phyloP scores from a whole-genome alignment of 2,113 vertebrate genomes.

The Ptyas mucosa region DNA sequence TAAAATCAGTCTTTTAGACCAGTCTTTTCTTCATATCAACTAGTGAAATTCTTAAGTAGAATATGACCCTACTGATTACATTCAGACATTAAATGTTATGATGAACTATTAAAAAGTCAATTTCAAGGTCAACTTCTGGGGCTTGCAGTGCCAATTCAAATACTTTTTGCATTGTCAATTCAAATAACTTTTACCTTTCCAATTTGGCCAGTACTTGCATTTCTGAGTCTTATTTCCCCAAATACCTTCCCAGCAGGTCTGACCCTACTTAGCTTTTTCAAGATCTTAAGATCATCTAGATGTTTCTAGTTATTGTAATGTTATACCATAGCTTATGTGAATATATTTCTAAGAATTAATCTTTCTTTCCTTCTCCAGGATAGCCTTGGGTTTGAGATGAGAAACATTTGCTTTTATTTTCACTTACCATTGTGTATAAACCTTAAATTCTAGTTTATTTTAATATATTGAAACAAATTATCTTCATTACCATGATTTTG shows the following conservation, averaged over 20 bases:
- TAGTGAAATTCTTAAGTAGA: not conserved
- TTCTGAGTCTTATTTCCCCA: not conserved
- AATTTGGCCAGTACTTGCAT: not conserved
- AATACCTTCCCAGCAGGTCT: not conserved
- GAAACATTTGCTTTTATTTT: not conserved
- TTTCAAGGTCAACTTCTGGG: not conserved
- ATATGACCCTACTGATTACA: not conserved
- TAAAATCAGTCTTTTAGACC: no score
- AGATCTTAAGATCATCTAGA: not conserved
- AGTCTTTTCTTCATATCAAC: no score
- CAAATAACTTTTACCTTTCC: not conserved
- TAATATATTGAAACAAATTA: not conserved
- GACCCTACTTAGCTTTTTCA: not conserved
- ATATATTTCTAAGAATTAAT: not conserved
- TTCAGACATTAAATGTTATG: not conserved
- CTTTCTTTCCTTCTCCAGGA: not conserved
- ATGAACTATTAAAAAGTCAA: not conserved
- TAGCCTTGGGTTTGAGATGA: not conserved
- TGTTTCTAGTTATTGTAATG: not conserved
- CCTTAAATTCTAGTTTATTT: not conserved
- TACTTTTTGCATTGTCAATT: not conserved
- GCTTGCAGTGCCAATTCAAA: not conserved
- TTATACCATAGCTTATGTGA: not conserved
- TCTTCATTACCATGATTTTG: not conserved
- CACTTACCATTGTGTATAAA: not conserved